Conservation (phyloP, 2,113 vertebrate genomes). For the Murina feae region DNA sequence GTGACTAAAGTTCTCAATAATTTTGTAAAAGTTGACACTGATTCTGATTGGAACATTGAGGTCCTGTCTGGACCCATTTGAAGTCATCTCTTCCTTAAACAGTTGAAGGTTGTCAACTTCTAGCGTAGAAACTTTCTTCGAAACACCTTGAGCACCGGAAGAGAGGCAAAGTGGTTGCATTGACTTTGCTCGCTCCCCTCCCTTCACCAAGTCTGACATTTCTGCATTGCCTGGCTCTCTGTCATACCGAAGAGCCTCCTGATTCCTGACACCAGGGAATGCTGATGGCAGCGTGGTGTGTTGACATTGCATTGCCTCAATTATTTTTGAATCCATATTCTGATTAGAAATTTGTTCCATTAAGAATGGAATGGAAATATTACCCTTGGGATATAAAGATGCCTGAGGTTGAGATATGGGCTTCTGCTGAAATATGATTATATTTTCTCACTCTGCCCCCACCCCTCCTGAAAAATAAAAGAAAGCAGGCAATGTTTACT, state of each 20-base stretch:
- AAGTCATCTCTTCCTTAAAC: neutral
- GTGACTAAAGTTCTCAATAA: neutral
- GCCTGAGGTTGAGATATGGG: conserved; percentile 3
- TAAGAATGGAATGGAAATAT: conserved; percentile 63
- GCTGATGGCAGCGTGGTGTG: neutral
- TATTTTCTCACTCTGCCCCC: neutral
- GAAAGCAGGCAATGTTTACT: neutral
- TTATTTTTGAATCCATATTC: conserved; percentile 64
- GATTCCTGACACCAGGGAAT: neutral
- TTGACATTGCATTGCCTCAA: conserved; percentile 15
- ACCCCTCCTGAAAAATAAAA: neutral
- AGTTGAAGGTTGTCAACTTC: neutral
- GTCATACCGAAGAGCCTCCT: neutral
- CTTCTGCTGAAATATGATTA: conserved; percentile 34
- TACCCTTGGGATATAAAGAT: conserved; percentile 41
- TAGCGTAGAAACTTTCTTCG: neutral
- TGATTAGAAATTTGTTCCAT: conserved; percentile 65
- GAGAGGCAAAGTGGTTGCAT: neutral
- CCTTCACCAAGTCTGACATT: neutral
- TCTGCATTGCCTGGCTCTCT: neutral
- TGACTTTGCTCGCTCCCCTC: neutral
- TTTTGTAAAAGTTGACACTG: neutral
- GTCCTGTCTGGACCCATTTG: neutral
- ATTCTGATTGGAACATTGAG: conserved; percentile 8
- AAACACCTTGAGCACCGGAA: neutral